Evolutionary conservation across 2,113 vertebrate genomes (phyloP), one percentile per base, ranked within the genome.

Genomic region (Actenoides hombroni): DNA sequence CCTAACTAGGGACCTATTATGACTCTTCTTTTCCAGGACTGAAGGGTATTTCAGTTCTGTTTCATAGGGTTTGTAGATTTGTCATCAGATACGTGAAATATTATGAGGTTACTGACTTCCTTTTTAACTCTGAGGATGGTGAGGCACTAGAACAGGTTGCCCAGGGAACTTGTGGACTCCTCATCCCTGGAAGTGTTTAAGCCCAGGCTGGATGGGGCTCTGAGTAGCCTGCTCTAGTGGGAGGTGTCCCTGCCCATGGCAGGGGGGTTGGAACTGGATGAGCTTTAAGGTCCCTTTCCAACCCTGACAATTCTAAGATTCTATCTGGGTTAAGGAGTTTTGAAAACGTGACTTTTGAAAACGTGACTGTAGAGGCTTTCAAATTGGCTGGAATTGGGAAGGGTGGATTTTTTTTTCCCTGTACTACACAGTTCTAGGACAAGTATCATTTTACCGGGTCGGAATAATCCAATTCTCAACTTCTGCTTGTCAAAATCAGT

Each of bases 301-400:
- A 40, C 40, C 40, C 40, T 40, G 40, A 40, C 40, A 40, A 13
- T 12, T 40, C 40, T 40, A 13, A 13, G 40, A 40, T 40, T 40
- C 40, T 40, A 60, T 26, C 63, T 57, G 33, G 46, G 33, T 80
- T 68, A 68, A 63, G 46, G 48, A 74, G 19, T 76, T 92, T 61
- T 75, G 46, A 60, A 83, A 90, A 75, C 8, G 19, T 46, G 16
- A 59, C 60, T 51, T 92, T 61, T 75, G 46, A 60, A 83, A 90
- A 75, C 18, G 19, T 46, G 16, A 59, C 60, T 51, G 15, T 25
- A 31, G 46, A 82, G 40, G 33, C 28, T 61, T 80, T 76, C 56
- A 56, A 40, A 68, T 3, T 15, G 14, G 26, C 19, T 4, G 16
- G 9, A 7, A 11, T 21, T 3, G 10, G 4, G 1, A 19, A 3